Evolutionary conservation across 2,888 invertebrate species (phyloP).

Genomic region (Nesidiocoris tenuis): DNA sequence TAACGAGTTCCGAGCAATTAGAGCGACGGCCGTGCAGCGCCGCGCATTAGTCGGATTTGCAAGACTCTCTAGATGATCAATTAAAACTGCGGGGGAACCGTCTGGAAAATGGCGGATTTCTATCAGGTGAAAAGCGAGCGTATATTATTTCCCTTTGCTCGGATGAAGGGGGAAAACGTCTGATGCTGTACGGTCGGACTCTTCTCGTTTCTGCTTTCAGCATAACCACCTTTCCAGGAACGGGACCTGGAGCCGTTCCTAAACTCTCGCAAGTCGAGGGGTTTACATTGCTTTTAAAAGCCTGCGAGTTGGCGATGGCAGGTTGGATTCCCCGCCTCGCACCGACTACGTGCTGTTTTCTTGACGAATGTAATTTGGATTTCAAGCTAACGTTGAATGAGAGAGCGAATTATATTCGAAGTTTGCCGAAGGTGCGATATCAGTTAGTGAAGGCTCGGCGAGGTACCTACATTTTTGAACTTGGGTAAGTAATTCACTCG

Average conservation of each 20-base stretch:
- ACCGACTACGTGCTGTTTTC: constrained; percentile 27
- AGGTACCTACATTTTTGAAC: too few species aligned
- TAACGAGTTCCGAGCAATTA: too few species aligned
- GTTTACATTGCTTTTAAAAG: not conserved
- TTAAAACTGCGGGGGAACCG: not conserved
- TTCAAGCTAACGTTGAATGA: not conserved
- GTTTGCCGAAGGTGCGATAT: too few species aligned
- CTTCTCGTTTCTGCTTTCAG: not conserved
- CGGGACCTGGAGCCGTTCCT: not conserved
- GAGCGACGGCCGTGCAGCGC: not conserved
- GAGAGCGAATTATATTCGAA: not conserved
- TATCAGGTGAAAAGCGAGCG: too few species aligned
- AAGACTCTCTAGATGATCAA: not conserved
- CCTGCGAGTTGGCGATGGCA: constrained; percentile 8
- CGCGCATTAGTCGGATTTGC: too few species aligned
- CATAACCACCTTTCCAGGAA: not conserved
- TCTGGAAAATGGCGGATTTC: not conserved
- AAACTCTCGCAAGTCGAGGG: not conserved
- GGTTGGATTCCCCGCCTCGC: too few species aligned
- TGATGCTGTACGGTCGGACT: not conserved
- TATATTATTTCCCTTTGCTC: too few species aligned
- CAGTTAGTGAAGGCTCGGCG: too few species aligned
- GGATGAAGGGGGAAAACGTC: not conserved
- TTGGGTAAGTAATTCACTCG: too few species aligned
- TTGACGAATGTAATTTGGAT: constrained; percentile 30